Conservation (phyloP, 2,113 vertebrate species). For the Microcebus griseorufus region DNA sequence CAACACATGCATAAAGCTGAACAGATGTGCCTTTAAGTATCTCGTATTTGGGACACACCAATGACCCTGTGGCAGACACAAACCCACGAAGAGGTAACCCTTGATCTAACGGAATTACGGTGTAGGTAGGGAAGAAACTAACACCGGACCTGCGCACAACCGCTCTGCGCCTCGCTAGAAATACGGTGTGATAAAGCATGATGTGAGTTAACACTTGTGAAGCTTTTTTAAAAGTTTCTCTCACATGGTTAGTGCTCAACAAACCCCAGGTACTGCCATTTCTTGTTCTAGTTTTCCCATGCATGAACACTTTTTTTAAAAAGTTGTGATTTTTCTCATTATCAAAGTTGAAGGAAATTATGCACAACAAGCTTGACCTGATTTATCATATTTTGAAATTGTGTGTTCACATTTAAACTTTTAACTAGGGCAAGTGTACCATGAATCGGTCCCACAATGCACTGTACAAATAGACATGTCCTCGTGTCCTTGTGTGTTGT, state of each 20-base stretch:
- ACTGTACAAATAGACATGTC: neutral
- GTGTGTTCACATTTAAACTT: neutral
- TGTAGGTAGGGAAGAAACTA: neutral
- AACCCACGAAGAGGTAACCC: neutral
- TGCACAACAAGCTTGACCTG: neutral
- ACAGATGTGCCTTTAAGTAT: neutral
- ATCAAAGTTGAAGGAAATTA: slow-evolving; percentile 13
- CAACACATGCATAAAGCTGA: neutral
- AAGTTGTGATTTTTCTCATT: neutral
- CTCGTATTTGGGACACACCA: neutral
- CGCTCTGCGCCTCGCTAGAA: no score
- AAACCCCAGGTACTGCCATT: neutral
- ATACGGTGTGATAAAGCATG: neutral
- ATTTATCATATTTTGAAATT: slow-evolving; percentile 20
- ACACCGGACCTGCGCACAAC: neutral
- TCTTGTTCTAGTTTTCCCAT: neutral
- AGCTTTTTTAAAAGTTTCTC: neutral
- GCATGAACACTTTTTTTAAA: neutral
- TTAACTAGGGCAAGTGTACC: neutral
- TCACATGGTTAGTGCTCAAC: neutral
- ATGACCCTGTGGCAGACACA: neutral
- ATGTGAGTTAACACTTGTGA: neutral
- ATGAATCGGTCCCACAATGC: neutral
- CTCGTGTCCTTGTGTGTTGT: neutral
- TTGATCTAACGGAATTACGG: neutral